Base-by-base conservation (phyloP, 2,113 vertebrate genomes). In the Chloropsis hardwickii region DNA sequence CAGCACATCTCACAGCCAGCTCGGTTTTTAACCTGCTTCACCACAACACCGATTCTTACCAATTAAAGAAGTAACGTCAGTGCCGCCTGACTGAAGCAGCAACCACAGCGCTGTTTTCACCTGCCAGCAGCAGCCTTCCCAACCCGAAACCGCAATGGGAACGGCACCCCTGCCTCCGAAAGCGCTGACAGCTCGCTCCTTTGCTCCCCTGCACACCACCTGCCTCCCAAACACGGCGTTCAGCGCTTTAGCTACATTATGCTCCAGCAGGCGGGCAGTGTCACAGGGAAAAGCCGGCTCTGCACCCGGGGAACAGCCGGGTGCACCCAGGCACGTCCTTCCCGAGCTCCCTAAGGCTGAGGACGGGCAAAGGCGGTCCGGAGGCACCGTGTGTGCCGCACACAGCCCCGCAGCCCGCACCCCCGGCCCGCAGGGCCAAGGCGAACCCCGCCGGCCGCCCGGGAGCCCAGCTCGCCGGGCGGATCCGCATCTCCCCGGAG, bases 301-400 rank as follows among this genome's bases (percentile, higher is more conserved):
- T 4, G 69, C 24, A 39, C 39, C 33, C 13, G 53, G 45, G 23
- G 44, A 64, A 31, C 31, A 54, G 77, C 85, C 91, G 54, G 2
- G 78, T 81, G 20, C 1, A 18, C 28, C 29, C 42, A 3, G 58
- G 24, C 87, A 2, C 2, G 27, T 31, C 21, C 27, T 28, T 6
- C 2, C 50, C 67, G 3, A 3, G 10, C 14, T 33, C 10, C 0
- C 28, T 1, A 5, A 11, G 7, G 6, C 56, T 1, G 74, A 7
- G 2, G 6, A 4, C 0, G 31, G 50, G 9, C 5, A 29, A 6
- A 4, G 1, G 25, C 66, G 40, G 23, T 33, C 6, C 56, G 1
- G 58, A 11, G 67, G 77, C 44, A 2, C 23, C 4, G n/a, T 0
- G 14, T 0, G 3, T 0, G 56, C 80, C 16, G 11, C 62, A 20